Base-by-base conservation (phyloP, 1,140 invertebrate species). In the Maniola jurtina region DNA sequence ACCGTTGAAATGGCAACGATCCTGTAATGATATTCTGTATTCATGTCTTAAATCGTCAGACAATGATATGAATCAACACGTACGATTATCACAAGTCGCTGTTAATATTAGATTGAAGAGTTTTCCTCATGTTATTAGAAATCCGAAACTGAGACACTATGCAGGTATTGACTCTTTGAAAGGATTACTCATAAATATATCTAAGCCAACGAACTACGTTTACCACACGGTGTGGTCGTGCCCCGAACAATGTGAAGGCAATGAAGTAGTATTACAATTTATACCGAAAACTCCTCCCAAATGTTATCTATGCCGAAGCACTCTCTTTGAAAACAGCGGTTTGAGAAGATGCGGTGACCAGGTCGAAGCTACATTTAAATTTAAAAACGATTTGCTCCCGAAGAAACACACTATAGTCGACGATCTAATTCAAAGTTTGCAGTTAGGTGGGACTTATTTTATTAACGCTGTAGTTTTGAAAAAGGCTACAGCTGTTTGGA, bases 211-310 rank as follows among this genome's bases (percentile, higher is more conserved):
- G 7, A 80, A 67, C 38, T 86, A 85, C 57, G 82, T 84, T 35
- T 80, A 76, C 63, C 86, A 89, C 57, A 77, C 86, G n/a, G 84
- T 90, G 59, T 89, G 86, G 86, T 83, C 84, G 5, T 90, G 88
- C 50, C 86, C 84, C 14, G 86, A 90, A 74, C 81, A 87, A 52
- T 90, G 88, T 71, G 88, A 89, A 58, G 86, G 77, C 6, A 89
- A 76, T 59, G 86, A 88, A 73, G 69, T 87, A 13, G 77, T 90
- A 64, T 64, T 88, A 60, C 84, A 79, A 9, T 84, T 76, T 56
- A 87, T 86, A 64, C 86, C 88, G 16, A 87, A 88, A 77, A 54
- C 63, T 7, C 75, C 83, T 5, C 88, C 83, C 14, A 87, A 80
- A 77, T 90, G 88, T 67, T 79, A 72, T 13, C 38, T 85, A 14